These are phyloP conservation scores for Cydia strobilella DNA, from an alignment of 1,140 invertebrate genomes.

Conservation along the genomic window DNA sequence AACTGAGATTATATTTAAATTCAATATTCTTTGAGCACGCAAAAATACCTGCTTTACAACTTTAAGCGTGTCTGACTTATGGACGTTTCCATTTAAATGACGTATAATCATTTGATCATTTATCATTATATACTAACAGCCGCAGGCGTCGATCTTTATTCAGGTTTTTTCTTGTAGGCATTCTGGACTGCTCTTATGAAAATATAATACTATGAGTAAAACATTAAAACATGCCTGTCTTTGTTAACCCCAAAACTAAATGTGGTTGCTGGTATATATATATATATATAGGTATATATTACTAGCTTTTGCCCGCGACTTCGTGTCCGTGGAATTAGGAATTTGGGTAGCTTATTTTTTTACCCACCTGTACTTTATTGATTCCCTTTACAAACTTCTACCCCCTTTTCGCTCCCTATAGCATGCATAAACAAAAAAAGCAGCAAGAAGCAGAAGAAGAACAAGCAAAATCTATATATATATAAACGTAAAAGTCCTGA, in stretches of 20 bases:
- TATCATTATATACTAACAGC: slow-evolving; percentile 13
- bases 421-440: too few relatives aligned
- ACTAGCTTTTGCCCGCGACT: too few relatives aligned
- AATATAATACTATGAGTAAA: background rate
- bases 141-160: slow-evolving; percentile 1
- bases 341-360: too few relatives aligned
- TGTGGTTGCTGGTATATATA: background rate
- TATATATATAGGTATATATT: too few relatives aligned
- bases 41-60: background rate
- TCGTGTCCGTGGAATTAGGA: too few relatives aligned
- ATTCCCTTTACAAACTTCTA: too few relatives aligned
- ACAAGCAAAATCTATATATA: too few relatives aligned
- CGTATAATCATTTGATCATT: slow-evolving; percentile 21
- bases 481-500: too few relatives aligned
- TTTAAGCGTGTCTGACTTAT: background rate
- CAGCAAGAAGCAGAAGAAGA: too few relatives aligned
- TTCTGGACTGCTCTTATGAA: background rate
- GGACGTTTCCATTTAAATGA: background rate
- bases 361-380: too few relatives aligned
- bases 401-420: too few relatives aligned
- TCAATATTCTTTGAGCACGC: background rate
- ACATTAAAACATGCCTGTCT: background rate
- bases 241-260: background rate
- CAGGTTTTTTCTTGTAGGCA: slow-evolving; percentile 16
- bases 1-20: background rate